These are phyloP conservation scores for Saguinus oedipus DNA, from an alignment of 2,797 vertebrate species.

Conservation along the genomic window DNA sequence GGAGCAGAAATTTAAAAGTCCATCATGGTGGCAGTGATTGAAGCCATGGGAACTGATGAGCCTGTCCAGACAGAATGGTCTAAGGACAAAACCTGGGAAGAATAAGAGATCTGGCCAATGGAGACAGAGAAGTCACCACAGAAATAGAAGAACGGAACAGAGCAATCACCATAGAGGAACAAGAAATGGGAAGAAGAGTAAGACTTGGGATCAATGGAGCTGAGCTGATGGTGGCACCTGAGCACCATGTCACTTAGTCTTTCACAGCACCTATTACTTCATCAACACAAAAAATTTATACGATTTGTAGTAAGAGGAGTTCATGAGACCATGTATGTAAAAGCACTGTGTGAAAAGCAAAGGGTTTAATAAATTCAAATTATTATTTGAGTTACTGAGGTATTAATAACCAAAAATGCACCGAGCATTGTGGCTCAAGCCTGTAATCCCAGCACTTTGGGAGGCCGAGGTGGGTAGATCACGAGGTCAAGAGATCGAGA, in stretches of 20 bases:
- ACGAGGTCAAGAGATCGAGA: no score
- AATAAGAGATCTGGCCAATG: background rate
- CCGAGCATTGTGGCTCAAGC: fast-evolving
- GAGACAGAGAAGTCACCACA: background rate
- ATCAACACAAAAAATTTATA: background rate
- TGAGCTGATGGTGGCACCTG: background rate
- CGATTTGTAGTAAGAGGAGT: background rate
- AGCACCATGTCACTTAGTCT: background rate
- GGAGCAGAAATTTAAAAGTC: background rate
- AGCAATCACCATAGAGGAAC: background rate
- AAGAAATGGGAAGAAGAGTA: background rate
- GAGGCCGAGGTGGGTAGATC: no score
- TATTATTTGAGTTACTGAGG: background rate
- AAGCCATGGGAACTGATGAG: background rate
- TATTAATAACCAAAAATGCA: background rate
- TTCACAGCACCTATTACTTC: background rate
- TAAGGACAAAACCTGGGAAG: background rate
- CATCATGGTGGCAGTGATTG: background rate
- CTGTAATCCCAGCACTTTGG: no score
- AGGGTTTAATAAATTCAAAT: background rate
- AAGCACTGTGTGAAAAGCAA: background rate
- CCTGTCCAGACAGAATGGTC: background rate
- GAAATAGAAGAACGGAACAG: background rate
- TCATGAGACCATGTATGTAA: no score
- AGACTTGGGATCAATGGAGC: background rate